Base-by-base conservation (phyloP, 2,888 invertebrate genomes). In the Microchrysa polita region DNA sequence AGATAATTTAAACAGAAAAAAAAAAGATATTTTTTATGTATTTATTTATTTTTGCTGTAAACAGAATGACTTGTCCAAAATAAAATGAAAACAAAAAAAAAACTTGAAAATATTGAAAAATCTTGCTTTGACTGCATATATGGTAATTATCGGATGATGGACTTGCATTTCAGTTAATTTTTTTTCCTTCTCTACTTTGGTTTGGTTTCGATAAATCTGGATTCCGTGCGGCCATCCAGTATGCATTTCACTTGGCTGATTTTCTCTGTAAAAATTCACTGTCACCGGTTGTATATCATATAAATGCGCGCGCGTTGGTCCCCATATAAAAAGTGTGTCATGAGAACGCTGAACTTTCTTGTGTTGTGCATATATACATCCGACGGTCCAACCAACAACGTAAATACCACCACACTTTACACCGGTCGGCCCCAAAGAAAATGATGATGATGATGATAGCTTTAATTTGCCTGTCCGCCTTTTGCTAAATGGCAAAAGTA, bases 201-300 rank as follows among this genome's bases (percentile, higher is more conserved):
- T 34, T 34, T 34, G 27, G 27, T 34, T 34, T 34, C 27, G 27
- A 34, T 34, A 7, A 7, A 7, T 34, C 27, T 34, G 16, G 48
- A 48, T 48, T n/a, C 14, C 14, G 12, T 10, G 10, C 42, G 12
- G 12, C 48, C 60, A 42, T 67, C 18, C 10, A 9, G 22, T 52
- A 22, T 7, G 27, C 27, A 22, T 72, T 72, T 59, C 27, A 34
- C 27, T 34, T n/a, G n/a, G n/a, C 72, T 48, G 60, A n/a, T 72
- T 72, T 48, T 60, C 72, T 60, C 57, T 34, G 22, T 53, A 75
- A 74, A 74, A 74, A 75, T 75, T 75, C 72, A 73, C 73, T 75
- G 75, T 74, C 75, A 60, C 75, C 27, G 27, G n/a, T n/a, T 75
- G 69, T 60, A n/a, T n/a, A n/a, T n/a, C n/a, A n/a, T n/a, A n/a